Base-by-base conservation (phyloP, 2,797 vertebrate species). In the Danionella dracula region DNA sequence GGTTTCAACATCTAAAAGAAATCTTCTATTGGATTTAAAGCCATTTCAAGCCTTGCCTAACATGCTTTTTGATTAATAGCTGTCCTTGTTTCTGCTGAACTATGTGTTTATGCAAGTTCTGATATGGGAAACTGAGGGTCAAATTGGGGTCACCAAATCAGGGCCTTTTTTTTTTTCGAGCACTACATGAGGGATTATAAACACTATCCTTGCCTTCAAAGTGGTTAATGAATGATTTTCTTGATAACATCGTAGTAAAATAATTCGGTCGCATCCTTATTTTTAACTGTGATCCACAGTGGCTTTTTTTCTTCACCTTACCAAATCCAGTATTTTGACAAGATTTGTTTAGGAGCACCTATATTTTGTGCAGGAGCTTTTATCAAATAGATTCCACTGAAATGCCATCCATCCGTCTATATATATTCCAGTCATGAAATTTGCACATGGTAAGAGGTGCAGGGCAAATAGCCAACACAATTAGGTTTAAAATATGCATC, bases 1-100 rank as follows among this genome's bases (percentile, higher is more conserved):
- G 64, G 49, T 74, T 75, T 73, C 69, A 72, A 70, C 66, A 76
- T 67, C 58, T 71, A 65, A 74, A 73, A 71, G 57, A 23, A 54
- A 62, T 61, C 53, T 55, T 61, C 58, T 61, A 72, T 69, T 76
- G 58, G 49, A 70, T 76, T 67, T 78, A 67, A 72, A 67, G 57
- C 40, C 50, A n/a, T 42, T 68, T 23, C 46, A 48, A 59, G 56
- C 49, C 61, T 56, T 54, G 49, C 41, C 29, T 15, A 15, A 55
- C 38, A 13, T 66, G 53, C 61, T 37, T 4, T 27, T 34, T 65
- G 58, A 72, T 73, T 57, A 69, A 70, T 37, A 49, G 65, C 58
- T 48, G 60, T 65, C 16, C 49, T 56, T 17, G 19, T 67, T 53
- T 53, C 17, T 66, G 63, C 40, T 34, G 37, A 45, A 29, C 29